Evolutionary conservation across 2,888 invertebrate species (phyloP), one percentile per base, ranked within the genome.

Genomic region (Tuberolachnus salignus): DNA sequence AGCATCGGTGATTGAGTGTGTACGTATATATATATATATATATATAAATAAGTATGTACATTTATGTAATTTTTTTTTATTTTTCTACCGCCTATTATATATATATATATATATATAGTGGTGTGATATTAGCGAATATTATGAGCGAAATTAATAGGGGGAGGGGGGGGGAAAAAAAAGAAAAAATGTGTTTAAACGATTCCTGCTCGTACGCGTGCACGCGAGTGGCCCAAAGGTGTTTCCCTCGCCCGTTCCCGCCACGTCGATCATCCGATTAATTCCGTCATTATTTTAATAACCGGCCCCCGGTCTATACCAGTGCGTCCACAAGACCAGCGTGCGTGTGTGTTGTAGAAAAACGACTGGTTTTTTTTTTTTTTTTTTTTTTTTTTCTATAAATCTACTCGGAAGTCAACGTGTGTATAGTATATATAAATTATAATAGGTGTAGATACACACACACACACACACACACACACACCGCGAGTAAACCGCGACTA

Each of bases 271-370:
- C 44, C 44, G 57, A 46, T 71, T 71, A 71, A 71, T 71, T 71
- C 71, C 71, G 57, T 71, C 71, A 71, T 71, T 71, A 71, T 57
- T 57, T 57, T 71, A 71, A 71, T 59, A 46, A 59, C 71, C 57
- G 46, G 71, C 26, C 57, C 57, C 46, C 71, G 57, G 57, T 57
- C 42, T 16, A 34, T 34, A 42, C 11, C 63, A 21, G 42, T 51
- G 26, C 49, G n/a, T 51, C 26, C 4, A 57, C 10, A 26, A 23
- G 23, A 8, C 11, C 13, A 19, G 70, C 19, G 55, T 23, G n/a
- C 14, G 51, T 34, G 2, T 13, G 10, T 0, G 13, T 34, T 19
- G 61, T 42, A 34, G 16, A 57, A 34, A 19, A 34, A n/a, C 19
- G 51, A 53, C 67, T 23, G 19, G 69, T 69, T 69, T 61, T 69